phyloP scores from a whole-genome alignment of 2,797 vertebrate genomes.

The Pseudochromis fuscus region DNA sequence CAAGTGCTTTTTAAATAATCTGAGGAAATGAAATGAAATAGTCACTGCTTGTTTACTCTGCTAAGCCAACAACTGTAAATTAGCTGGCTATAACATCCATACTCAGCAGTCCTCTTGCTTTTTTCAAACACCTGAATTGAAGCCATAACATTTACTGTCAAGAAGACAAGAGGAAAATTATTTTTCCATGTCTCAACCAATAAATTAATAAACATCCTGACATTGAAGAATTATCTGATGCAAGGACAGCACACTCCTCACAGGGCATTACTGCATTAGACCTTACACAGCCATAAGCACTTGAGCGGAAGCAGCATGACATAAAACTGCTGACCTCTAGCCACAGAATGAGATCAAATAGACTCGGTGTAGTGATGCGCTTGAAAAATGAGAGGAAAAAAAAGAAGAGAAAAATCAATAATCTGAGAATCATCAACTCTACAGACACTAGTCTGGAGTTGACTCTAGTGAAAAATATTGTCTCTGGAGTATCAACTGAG shows the following conservation, averaged over 20 bases:
- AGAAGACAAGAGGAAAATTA: constrained; percentile 1
- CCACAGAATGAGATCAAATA: constrained; percentile 63
- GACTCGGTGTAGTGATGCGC: constrained; percentile 33
- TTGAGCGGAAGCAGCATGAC: constrained; percentile 35
- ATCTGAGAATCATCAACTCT: constrained; percentile 25
- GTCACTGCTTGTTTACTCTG: constrained; percentile 8
- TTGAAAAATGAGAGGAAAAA: constrained; percentile 27
- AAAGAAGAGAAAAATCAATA: constrained; percentile 48
- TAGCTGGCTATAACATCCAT: not conserved
- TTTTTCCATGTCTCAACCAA: not conserved
- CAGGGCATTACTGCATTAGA: constrained; percentile 22
- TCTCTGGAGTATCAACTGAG: constrained; percentile 29
- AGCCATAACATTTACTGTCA: constrained; percentile 21
- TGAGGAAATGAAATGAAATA: not conserved
- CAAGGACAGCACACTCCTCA: constrained; percentile 36
- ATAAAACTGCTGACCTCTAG: constrained; percentile 64
- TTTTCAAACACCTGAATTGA: constrained; percentile 8
- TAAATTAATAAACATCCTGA: constrained; percentile 12
- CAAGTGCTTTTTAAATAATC: not conserved
- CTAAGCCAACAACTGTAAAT: constrained; percentile 6
- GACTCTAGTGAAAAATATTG: constrained; percentile 21
- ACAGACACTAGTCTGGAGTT: not conserved
- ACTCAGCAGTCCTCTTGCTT: constrained; percentile 16
- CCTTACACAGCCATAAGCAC: constrained; percentile 35
- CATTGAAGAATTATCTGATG: not conserved